phyloP scores from a whole-genome alignment of 2,113 vertebrate species.

The Tor tambroides region DNA sequence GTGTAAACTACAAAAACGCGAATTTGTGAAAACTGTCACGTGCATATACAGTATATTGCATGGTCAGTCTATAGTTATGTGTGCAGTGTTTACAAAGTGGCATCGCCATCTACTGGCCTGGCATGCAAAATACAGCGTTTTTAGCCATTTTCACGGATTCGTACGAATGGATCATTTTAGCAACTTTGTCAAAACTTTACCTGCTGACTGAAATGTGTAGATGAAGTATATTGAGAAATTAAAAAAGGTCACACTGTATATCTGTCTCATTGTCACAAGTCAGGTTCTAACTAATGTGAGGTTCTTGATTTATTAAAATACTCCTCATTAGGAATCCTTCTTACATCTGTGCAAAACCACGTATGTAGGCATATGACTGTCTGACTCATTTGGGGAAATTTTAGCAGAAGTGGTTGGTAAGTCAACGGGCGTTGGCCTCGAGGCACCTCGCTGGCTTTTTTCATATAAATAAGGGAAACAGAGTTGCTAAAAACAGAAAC shows the following conservation, averaged over 20 bases:
- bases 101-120: no score
- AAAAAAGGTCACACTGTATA: background rate
- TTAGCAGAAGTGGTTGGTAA: constrained; percentile 19
- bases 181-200: no score
- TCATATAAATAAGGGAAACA: background rate
- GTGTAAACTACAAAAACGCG: no score
- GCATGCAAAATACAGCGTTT: no score
- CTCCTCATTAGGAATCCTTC: background rate
- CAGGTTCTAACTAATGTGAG: background rate
- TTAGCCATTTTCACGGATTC: no score
- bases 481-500: background rate
- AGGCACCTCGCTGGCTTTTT: background rate
- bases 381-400: constrained; percentile 30
- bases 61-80: no score
- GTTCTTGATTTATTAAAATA: background rate
- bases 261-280: background rate
- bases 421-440: background rate
- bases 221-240: no score
- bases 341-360: constrained; percentile 24
- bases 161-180: no score
- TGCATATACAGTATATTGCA: no score
- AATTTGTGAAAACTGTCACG: background rate
- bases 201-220: no score
- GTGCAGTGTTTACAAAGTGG: no score
- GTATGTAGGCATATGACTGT: background rate